Base-by-base conservation (phyloP, 92 coral and sea anemone species). In the Desmophyllum pertusum region DNA sequence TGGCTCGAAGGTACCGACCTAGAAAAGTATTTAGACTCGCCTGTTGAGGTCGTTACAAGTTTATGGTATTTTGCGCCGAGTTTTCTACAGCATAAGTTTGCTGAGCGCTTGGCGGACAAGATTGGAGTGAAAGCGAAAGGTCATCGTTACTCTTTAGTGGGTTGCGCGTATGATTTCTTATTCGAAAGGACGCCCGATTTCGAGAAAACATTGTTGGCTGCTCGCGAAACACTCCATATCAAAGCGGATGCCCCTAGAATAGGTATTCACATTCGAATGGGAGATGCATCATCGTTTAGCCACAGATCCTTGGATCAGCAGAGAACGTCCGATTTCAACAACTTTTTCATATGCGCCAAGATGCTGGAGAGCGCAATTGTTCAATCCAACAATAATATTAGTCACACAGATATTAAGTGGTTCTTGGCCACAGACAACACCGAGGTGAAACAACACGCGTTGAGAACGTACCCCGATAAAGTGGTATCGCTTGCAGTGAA, bases 131-230 rank as follows among this genome's bases (percentile, higher is more conserved):
- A 88, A 39, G 69, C 67, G 6, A 68, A 85, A 40, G 92, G 87
- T 1, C 87, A 84, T 70, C 84, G 88, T 2, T 90, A 87, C 52
- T 84, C 93, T 50, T 57, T 88, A 19, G 76, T 93, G 3, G 96
- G 96, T 18, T 90, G 96, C 50, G 96, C 93, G 63, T 93, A 84
- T 74, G 89, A 93, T 40, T 93, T 90, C 81, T 82, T 93, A 29
- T 93, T 93, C 81, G 42, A 78, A 71, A 87, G 81, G 38, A 84
- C 92, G 0, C 33, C 80, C 9, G 38, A 65, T 15, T 77, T 90
- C 9, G 86, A 84, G 50, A 70, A 45, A 68, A 50, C 66, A 0
- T 68, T 93, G 42, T 66, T 68, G 39, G 21, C 50, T 8, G 88
- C 92, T 33, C 53, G 89, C 2, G 68, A 63, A 9, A 76, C 77